These are phyloP conservation scores for Itoplectis maculator DNA, from an alignment of 2,888 invertebrate genomes.

Conservation along the genomic window DNA sequence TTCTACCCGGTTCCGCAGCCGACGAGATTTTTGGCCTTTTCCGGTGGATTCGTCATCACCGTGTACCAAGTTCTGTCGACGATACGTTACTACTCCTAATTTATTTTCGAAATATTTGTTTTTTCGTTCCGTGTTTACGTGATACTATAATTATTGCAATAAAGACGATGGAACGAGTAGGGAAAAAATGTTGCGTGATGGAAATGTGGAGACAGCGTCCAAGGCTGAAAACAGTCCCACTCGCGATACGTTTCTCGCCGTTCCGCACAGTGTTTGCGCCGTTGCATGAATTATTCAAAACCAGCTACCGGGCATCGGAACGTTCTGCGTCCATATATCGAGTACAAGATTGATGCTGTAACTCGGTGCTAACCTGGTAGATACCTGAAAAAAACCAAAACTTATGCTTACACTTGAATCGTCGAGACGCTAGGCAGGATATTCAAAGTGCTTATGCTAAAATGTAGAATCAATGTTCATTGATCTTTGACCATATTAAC, in stretches of 20 bases:
- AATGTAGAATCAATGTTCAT: neutral
- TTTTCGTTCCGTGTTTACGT: neutral
- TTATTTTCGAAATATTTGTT: neutral
- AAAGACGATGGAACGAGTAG: neutral
- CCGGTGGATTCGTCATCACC: conserved; percentile 80
- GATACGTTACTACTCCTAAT: conserved; percentile 64
- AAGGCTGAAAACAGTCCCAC: conserved; percentile 7
- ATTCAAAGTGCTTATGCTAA: neutral
- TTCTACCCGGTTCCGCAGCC: conserved; percentile 84
- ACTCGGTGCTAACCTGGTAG: neutral
- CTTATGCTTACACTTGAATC: neutral
- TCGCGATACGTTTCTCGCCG: neutral
- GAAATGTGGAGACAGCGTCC: neutral
- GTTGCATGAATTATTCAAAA: conserved; percentile 21
- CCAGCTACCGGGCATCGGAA: neutral
- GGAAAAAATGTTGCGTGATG: neutral
- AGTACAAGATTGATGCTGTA: neutral
- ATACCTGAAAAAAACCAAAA: neutral
- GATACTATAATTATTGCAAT: conserved; percentile 5
- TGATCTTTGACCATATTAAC: neutral
- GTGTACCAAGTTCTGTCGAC: conserved; percentile 82
- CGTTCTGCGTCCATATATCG: neutral
- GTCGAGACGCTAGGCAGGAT: neutral
- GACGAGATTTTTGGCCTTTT: conserved; percentile 82
- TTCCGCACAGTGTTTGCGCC: neutral